A percentile compares a stretch with the other conserved stretches of the same genome.
phyloP scores from a whole-genome alignment of 92 coral and sea anemone genomes.

The Parazoanthus atlanticus region DNA sequence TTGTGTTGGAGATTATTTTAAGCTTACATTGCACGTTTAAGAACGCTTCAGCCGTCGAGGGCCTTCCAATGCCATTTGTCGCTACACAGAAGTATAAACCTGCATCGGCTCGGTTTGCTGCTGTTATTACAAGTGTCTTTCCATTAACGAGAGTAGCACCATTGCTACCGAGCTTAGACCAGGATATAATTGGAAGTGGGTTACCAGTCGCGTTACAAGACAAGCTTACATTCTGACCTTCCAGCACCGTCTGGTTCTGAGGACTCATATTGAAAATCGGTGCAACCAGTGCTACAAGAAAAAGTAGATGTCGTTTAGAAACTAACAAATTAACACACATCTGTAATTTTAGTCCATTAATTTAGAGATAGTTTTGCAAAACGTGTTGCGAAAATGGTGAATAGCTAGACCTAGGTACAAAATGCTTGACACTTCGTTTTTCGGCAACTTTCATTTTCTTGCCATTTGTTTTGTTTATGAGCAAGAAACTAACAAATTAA shows the following conservation, averaged over 20 bases:
- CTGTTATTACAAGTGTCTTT: slow-evolving; percentile 1
- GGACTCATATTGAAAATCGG: slow-evolving; percentile 20
- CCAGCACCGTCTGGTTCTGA: slow-evolving; percentile 17
- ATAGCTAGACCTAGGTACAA: no score
- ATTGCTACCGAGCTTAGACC: slow-evolving; percentile 22
- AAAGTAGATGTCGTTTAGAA: background rate
- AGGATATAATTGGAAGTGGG: slow-evolving; percentile 44
- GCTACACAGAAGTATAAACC: background rate
- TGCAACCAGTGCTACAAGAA: background rate
- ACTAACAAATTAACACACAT: no score
- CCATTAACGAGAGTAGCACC: background rate
- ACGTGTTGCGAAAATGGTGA: no score
- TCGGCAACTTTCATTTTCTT: no score
- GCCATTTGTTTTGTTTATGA: no score
- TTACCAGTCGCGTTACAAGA: slow-evolving; percentile 9
- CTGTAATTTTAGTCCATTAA: no score
- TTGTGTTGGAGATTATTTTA: no score
- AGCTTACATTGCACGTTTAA: slow-evolving; percentile 49
- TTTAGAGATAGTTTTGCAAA: no score
- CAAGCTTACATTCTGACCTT: slow-evolving; percentile 9
- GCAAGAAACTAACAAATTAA: no score
- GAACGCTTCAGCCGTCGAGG: background rate
- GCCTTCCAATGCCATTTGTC: slow-evolving; percentile 44
- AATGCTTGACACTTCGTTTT: no score
- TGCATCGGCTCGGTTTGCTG: slow-evolving; percentile 27